Percentiles rank a stretch among this genome's conserved stretches.
Conservation (phyloP, 2,113 vertebrate species). For the Craseonycteris thonglongyai region DNA sequence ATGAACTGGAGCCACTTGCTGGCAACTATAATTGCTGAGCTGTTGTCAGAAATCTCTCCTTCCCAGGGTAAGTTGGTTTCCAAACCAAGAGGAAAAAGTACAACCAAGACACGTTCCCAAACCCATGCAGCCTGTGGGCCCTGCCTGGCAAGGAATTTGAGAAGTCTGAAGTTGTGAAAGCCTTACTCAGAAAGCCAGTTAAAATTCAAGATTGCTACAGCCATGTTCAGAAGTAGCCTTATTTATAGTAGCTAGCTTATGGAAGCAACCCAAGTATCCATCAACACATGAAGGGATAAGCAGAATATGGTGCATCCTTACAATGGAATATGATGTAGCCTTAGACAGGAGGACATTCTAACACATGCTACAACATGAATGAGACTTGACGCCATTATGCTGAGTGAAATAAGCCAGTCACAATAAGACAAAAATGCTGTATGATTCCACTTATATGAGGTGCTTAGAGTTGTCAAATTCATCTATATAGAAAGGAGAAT, state of each 20-base stretch:
- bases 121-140: background rate
- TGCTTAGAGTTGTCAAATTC: background rate
- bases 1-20: slow-evolving; percentile 25
- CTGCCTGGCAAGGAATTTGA: background rate
- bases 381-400: background rate
- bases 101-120: background rate
- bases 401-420: background rate
- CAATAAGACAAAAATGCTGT: background rate
- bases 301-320: background rate
- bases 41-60: slow-evolving; percentile 25
- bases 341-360: background rate
- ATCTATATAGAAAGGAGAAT: background rate
- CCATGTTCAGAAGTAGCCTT: background rate
- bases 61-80: background rate
- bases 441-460: background rate
- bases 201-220: background rate
- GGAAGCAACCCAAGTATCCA: background rate
- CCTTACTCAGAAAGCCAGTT: background rate
- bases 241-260: background rate
- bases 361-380: background rate
- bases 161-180: background rate
- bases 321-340: background rate
- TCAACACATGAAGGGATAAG: fast-evolving
- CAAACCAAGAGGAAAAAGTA: slow-evolving; percentile 40
- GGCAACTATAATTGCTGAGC: background rate